A percentile compares a stretch with the other conserved stretches of the same genome.
Evolutionary conservation across 2,797 vertebrate genomes (phyloP).

Genomic region (Pempheris klunzingeri): DNA sequence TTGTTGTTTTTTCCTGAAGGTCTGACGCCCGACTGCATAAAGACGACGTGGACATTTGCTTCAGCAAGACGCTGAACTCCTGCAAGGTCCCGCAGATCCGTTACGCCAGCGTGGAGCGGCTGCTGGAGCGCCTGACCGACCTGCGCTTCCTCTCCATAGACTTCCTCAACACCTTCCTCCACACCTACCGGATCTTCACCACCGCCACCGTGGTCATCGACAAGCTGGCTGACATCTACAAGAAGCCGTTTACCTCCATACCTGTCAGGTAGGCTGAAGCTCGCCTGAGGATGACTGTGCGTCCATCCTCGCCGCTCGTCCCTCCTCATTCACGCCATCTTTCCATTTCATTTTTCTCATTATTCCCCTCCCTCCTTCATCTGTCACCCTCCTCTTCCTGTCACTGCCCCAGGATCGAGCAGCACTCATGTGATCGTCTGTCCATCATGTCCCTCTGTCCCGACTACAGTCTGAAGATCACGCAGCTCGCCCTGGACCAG

Average conservation of each 20-base stretch:
- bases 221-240: constrained; percentile 95
- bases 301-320: constrained; percentile 8
- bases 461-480: constrained; percentile 87
- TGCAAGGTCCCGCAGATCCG: constrained; percentile 99
- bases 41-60: constrained; percentile 96
- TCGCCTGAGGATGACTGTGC: too few relatives aligned
- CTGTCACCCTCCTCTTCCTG: constrained; percentile 13
- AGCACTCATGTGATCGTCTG: constrained; percentile 83
- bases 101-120: constrained; percentile 94
- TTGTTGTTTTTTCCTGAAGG: constrained; percentile 77
- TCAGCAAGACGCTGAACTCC: constrained; percentile 98
- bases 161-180: constrained; percentile 98
- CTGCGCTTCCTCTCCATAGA: constrained; percentile 97
- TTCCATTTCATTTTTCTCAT: constrained; percentile 19
- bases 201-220: constrained; percentile 92
- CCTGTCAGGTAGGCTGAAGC: constrained; percentile 95
- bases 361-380: constrained; percentile 30
- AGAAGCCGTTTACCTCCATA: constrained; percentile 95
- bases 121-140: constrained; percentile 95
- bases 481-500: constrained; percentile 82
- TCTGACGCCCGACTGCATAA: constrained; percentile 94
- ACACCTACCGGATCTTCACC: constrained; percentile 97
- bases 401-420: constrained; percentile 76
- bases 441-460: constrained; percentile 86
- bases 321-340: constrained; percentile 23